Base-by-base conservation (phyloP, 2,797 vertebrate genomes). In the Acanthopagrus latus region DNA sequence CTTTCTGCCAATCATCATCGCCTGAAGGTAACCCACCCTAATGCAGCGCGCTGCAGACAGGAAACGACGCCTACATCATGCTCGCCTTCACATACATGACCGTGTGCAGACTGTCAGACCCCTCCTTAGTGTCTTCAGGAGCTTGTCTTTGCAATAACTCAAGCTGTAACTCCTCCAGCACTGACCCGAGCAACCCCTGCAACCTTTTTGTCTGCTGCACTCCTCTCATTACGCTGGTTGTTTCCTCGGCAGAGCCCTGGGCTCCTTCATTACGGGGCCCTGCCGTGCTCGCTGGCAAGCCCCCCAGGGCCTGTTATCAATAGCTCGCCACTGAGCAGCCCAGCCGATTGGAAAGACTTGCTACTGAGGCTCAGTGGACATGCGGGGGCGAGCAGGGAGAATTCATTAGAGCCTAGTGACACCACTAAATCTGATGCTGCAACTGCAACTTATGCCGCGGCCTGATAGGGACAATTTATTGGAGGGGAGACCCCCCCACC, bases 221-320 rank as follows among this genome's bases (percentile, higher is more conserved):
- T 78, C 81, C 64, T 77, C 88, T 93, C 88, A 90, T 92, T 92
- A 93, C 6, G 20, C 76, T 60, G 23, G 65, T 72, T 83, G 82
- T 87, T 87, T 87, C 76, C 81, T 69, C 73, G 1, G 74, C 86
- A 80, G 62, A 75, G 78, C 74, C 68, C 71, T 27, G 64, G 75
- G 47, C 74, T 87, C 83, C 89, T 86, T 91, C 91, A 90, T 93
- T 91, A 92, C 38, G 10, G 74, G 82, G 62, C 68, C 75, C 52
- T 1, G 7, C 58, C 8, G 7, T 3, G 64, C 82, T 78, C 72
- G 1, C 83, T 57, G 81, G 71, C 70, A 46, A 64, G 21, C 82
- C 86, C 91, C 88, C 77, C 51, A 81, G 85, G 91, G 82, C 91
- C 93, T 69, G 83, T 92, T 92, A 92, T 91, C 90, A 66, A 93